Base-by-base conservation (phyloP, 2,888 invertebrate species). In the Timandra comae region DNA sequence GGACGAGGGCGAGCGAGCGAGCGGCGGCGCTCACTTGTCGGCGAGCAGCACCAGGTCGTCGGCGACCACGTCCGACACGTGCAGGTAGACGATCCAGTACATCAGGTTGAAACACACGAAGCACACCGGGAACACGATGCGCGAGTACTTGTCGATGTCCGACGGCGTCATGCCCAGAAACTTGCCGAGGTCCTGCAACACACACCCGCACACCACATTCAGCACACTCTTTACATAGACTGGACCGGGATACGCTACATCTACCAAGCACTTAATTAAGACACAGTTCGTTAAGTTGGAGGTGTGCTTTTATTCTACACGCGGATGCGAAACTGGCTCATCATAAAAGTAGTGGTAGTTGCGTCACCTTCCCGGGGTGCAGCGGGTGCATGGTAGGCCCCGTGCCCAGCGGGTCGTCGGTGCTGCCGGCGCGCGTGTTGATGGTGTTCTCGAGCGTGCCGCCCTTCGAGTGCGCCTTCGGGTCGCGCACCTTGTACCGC, bases 131-230 rank as follows among this genome's bases (percentile, higher is more conserved):
- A 98, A 98, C 71, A 97, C 92, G 82, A 98, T 95, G 71, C 98
- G 91, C 52, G 97, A 97, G 81, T 97, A 97, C 88, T 97, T 97
- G 90, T 98, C 98, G 82, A 98, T 98, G 86, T 96, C 97, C 72
- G 96, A 96, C 46, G 96, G 96, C 66, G 95, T 95, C 66, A 95
- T 93, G 66, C 93, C 94, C 78, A 92, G 90, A 65, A 93, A 88
- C 80, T 94, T 94, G 88, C 94, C 94, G 75, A 94, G 92, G 81
- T 95, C 94, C 88, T 88, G 71, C 9, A 55, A 43, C 22, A 31
- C 5, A 5, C n/a, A n/a, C n/a, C n/a, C n/a, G n/a, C n/a, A n/a
- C n/a, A n/a, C n/a, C n/a, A n/a, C n/a, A n/a, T n/a, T n/a, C n/a
- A n/a, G n/a, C n/a, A n/a, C n/a, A n/a, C n/a, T n/a, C n/a, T n/a